Conservation (phyloP, 2,113 vertebrate species). For the Galeopterus variegatus region DNA sequence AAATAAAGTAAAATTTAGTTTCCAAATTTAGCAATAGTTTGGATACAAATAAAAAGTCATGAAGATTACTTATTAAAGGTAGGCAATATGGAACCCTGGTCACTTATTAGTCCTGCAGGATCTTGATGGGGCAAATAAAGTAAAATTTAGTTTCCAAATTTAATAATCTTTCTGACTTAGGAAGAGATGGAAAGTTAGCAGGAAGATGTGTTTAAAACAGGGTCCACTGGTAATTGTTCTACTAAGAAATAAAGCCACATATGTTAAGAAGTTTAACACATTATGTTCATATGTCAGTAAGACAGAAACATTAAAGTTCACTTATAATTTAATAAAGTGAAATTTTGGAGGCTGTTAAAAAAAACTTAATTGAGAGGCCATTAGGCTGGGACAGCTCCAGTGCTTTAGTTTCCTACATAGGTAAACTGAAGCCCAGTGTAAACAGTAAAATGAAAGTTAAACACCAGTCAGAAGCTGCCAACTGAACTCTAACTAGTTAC, state of each 20-base stretch:
- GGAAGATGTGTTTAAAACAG: neutral
- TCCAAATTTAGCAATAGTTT: neutral
- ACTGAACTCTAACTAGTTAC: neutral
- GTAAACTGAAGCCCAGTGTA: neutral
- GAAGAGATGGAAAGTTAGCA: neutral
- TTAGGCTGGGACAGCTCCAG: too few species aligned
- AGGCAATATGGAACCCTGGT: neutral
- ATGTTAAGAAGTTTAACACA: neutral
- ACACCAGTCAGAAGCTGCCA: neutral
- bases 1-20: neutral
- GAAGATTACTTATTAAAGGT: neutral
- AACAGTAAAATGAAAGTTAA: neutral
- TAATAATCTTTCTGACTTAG: neutral
- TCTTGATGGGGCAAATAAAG: neutral
- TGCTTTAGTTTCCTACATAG: neutral
- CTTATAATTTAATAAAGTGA: neutral
- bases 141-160: neutral
- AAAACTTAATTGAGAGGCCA: neutral
- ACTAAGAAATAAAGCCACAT: constrained; percentile 2
- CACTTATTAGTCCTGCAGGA: neutral
- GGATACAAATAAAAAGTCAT: neutral
- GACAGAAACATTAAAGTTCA: neutral
- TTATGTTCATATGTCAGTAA: neutral
- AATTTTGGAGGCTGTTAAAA: neutral
- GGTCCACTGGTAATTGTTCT: neutral